A percentile compares a stretch with the other conserved stretches of the same genome.
phyloP scores from a whole-genome alignment of 2,797 vertebrate species.

The Pseudocheirus occidentalis region DNA sequence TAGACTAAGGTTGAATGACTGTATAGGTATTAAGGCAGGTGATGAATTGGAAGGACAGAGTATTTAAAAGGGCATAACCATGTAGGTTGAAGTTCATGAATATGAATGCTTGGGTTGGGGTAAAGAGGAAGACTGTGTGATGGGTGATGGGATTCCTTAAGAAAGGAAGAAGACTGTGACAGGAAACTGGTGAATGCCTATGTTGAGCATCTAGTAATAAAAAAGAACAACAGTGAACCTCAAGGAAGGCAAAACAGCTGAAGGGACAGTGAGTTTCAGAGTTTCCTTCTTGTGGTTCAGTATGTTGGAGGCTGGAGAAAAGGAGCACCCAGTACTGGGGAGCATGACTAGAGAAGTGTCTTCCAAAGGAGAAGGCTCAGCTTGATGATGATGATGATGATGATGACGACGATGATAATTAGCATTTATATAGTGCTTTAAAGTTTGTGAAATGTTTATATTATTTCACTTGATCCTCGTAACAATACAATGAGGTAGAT shows the following conservation, averaged over 20 bases:
- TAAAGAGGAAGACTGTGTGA: neutral
- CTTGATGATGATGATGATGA: neutral
- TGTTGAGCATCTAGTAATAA: neutral
- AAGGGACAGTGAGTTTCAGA: neutral
- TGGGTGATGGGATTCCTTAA: neutral
- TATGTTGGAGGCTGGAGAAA: neutral
- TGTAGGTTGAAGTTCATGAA: neutral
- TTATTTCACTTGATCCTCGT: neutral
- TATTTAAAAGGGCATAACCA: neutral
- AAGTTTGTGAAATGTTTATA: neutral
- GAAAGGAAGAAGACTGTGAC: neutral
- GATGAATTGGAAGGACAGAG: neutral
- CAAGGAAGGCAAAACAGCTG: neutral
- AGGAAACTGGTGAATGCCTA: neutral
- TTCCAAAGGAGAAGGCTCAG: neutral
- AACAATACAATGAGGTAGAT: neutral
- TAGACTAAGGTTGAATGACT: neutral
- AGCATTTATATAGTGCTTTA: neutral
- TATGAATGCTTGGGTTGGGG: neutral
- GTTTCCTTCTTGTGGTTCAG: neutral
- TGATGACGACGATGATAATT: neutral
- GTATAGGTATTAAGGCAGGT: neutral
- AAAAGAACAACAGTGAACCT: neutral
- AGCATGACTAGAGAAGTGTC: neutral
- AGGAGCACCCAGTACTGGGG: neutral